Percentiles rank a stretch among this genome's conserved stretches.
phyloP scores from a whole-genome alignment of 2,797 vertebrate genomes.

The Amphiprion clarkii region DNA sequence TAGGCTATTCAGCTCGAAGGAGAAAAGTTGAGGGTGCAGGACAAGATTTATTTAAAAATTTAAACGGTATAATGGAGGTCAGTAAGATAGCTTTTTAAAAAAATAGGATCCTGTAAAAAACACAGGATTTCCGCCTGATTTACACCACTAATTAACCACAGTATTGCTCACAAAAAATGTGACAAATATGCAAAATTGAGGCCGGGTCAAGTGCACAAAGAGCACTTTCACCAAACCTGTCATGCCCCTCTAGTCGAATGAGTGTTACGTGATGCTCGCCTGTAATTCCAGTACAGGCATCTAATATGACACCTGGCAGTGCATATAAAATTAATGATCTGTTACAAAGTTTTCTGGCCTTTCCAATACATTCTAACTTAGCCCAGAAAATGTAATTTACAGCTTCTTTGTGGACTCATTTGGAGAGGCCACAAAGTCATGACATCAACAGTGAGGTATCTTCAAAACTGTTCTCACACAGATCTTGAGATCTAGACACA shows the following conservation, averaged over 20 bases:
- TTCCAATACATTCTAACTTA: slow-evolving; percentile 63
- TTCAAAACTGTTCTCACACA: slow-evolving; percentile 31
- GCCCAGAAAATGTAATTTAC: slow-evolving; percentile 68
- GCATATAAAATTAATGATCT: slow-evolving; percentile 76
- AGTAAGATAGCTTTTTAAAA: background rate
- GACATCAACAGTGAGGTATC: slow-evolving; percentile 61
- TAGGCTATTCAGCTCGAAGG: slow-evolving; percentile 20
- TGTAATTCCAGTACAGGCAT: slow-evolving; percentile 51
- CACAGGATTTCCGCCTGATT: slow-evolving; percentile 1
- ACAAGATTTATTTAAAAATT: slow-evolving; percentile 19
- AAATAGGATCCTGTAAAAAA: background rate
- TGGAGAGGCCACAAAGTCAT: slow-evolving; percentile 57
- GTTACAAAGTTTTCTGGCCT: slow-evolving; percentile 70
- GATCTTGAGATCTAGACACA: slow-evolving; percentile 38
- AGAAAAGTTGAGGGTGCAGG: slow-evolving; percentile 5
- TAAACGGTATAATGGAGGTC: background rate
- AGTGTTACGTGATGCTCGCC: slow-evolving; percentile 42
- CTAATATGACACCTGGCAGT: slow-evolving; percentile 60
- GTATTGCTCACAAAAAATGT: background rate
- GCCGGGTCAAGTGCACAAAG: slow-evolving; percentile 23
- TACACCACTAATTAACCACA: slow-evolving; percentile 10
- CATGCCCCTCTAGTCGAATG: slow-evolving; percentile 10
- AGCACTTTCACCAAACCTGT: slow-evolving; percentile 26
- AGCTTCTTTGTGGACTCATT: slow-evolving; percentile 57
- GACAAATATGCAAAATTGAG: slow-evolving; percentile 2